These are phyloP conservation scores for Zelleria hepariella DNA, from an alignment of 2,888 invertebrate species.

Conservation along the genomic window DNA sequence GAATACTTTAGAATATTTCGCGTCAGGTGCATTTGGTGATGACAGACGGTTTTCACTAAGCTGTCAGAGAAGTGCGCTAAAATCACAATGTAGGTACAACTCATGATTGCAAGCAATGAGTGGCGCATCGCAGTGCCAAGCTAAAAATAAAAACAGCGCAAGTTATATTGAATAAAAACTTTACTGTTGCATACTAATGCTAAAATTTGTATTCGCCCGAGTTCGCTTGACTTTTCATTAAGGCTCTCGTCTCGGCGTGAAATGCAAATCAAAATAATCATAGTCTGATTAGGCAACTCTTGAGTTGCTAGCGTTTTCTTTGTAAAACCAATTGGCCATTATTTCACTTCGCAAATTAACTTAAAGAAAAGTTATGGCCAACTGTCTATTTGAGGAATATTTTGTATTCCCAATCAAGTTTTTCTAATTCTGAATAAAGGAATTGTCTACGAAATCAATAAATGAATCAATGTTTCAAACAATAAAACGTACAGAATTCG, in stretches of 20 bases:
- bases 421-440: neutral
- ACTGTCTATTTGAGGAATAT: neutral
- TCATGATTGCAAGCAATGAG: constrained; percentile 43
- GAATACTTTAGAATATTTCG: constrained; percentile 37
- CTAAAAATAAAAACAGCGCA: constrained; percentile 57
- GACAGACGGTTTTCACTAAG: neutral
- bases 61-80: too few species aligned
- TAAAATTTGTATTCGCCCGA: constrained; percentile 66
- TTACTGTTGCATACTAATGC: constrained; percentile 68
- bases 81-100: too few species aligned
- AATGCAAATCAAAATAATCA: constrained; percentile 66
- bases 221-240: constrained; percentile 68
- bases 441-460: too few species aligned
- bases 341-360: constrained; percentile 16
- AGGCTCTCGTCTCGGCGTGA: constrained; percentile 56
- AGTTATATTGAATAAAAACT: constrained; percentile 69
- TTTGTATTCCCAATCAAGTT: neutral
- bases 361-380: neutral
- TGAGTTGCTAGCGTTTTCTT: constrained; percentile 22
- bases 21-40: too few species aligned
- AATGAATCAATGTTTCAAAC: too few species aligned
- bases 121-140: constrained; percentile 22
- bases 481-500: too few species aligned
- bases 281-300: constrained; percentile 41
- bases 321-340: constrained; percentile 32